phyloP scores from a whole-genome alignment of 1,140 invertebrate species.

The Pseudomyrmex cubaensis region DNA sequence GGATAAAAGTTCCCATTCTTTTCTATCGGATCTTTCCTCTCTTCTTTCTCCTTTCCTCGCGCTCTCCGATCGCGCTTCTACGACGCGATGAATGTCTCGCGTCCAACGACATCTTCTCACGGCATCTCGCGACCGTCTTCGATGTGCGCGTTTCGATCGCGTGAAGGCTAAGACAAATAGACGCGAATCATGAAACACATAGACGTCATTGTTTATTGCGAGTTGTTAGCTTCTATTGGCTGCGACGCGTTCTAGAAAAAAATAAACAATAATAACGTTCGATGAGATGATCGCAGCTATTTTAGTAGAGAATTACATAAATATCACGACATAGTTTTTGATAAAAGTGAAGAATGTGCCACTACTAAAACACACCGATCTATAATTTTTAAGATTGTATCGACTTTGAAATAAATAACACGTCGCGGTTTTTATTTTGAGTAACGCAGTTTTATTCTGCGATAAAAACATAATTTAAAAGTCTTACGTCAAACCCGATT shows the following conservation, averaged over 20 bases:
- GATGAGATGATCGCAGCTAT: background rate
- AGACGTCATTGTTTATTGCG: background rate
- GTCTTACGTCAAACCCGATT: too few relatives aligned
- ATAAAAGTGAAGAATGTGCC: too few relatives aligned
- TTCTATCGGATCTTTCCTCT: constrained; percentile 6
- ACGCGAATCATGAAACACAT: constrained; percentile 45
- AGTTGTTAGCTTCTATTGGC: constrained; percentile 1
- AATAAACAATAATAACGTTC: background rate
- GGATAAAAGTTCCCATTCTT: constrained; percentile 36
- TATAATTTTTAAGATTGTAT: too few relatives aligned
- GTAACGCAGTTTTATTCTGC: background rate
- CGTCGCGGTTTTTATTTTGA: too few relatives aligned
- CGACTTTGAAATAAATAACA: too few relatives aligned
- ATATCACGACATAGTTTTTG: background rate
- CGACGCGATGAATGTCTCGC: constrained; percentile 34
- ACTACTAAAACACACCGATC: too few relatives aligned
- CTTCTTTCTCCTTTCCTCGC: too few relatives aligned
- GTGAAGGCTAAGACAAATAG: constrained; percentile 35
- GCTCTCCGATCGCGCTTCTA: constrained; percentile 15
- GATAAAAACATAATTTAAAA: too few relatives aligned
- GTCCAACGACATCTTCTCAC: constrained; percentile 39
- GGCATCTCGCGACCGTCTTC: constrained; percentile 29
- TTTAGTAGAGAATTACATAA: background rate
- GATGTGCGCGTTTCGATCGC: constrained; percentile 29
- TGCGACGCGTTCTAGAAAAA: background rate